A percentile compares a stretch with the other conserved stretches of the same genome.
phyloP scores from a whole-genome alignment of 2,113 vertebrate species.

The Paradoxurus hermaphroditus region DNA sequence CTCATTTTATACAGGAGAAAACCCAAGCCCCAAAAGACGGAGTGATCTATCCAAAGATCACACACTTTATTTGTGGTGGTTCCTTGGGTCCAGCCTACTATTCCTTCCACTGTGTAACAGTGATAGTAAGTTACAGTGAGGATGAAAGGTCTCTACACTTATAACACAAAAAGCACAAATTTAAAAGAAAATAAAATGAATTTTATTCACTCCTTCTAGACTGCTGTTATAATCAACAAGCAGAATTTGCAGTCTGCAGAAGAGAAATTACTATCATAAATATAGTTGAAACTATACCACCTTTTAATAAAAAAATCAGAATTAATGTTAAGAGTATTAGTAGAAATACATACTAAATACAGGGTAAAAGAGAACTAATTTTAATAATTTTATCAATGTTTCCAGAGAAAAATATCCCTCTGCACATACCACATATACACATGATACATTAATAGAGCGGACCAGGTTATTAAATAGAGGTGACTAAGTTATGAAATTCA shows the following conservation, averaged over 20 bases:
- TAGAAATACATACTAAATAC: not conserved
- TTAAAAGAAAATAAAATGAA: not conserved
- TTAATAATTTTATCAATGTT: not conserved
- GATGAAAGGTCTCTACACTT: not conserved
- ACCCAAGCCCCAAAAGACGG: not conserved
- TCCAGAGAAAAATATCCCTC: not conserved
- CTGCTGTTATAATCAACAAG: not conserved
- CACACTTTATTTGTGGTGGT: not conserved
- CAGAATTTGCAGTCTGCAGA: not conserved
- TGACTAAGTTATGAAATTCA: not conserved
- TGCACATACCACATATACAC: not conserved
- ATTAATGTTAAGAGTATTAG: not conserved
- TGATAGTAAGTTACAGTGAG: not conserved
- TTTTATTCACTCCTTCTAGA: not conserved
- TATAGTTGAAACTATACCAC: not conserved
- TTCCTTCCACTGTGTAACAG: not conserved
- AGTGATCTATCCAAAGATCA: not conserved
- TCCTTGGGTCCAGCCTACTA: not conserved
- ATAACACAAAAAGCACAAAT: not conserved
- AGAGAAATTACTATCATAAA: not conserved
- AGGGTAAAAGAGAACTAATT: not conserved
- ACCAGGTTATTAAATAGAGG: not conserved
- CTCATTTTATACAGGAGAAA: not conserved
- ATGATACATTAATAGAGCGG: not conserved
- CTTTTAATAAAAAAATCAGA: conserved; percentile 22